Base-by-base conservation (phyloP, 2,888 invertebrate genomes). In the Shargacucullia verbasci region DNA sequence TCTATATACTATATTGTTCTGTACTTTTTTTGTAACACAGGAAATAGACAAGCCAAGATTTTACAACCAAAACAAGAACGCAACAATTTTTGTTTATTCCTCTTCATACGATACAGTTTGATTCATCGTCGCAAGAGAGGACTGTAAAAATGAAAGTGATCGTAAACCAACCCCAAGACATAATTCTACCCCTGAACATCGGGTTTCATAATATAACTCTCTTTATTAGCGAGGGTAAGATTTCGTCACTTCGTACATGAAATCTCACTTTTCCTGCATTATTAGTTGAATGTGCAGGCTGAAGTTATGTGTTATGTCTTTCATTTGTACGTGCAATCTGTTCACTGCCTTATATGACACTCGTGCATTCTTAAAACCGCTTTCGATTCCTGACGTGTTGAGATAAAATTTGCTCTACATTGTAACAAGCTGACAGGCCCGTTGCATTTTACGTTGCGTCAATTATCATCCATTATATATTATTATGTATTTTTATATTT, bases 161-260 rank as follows among this genome's bases (percentile, higher is more conserved):
- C 92, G 86, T 92, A 92, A 92, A 92, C 85, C 88, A 87, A 88
- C 92, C 92, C 92, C 87, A 72, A 78, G 78, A 80, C 80, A 83
- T 86, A 83, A 84, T 82, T 78, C 72, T 80, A 79, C 89, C 90
- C 88, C 81, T 64, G 78, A 80, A 78, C 59, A 69, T 64, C 55
- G 66, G 78, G 80, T 76, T 79, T 78, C 76, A 78, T 76, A 54
- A 69, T 61, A 80, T 73, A 70, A 73, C 81, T 78, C 80, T 84
- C 86, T 89, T 89, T 89, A 88, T 87, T 83, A 80, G 76, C 58
- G 46, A 68, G 76, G 83, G 65, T 64, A 45, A 58, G 59, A 59
- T 64, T 64, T 69, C 47, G 59, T 70, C 76, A 70, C 63, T 73
- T 52, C 49, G 46, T 33, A 40, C 13, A 33, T 48, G 44, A 72